Evolutionary conservation across 2,113 vertebrate genomes (phyloP).

Genomic region (Psephotus haematonotus): DNA sequence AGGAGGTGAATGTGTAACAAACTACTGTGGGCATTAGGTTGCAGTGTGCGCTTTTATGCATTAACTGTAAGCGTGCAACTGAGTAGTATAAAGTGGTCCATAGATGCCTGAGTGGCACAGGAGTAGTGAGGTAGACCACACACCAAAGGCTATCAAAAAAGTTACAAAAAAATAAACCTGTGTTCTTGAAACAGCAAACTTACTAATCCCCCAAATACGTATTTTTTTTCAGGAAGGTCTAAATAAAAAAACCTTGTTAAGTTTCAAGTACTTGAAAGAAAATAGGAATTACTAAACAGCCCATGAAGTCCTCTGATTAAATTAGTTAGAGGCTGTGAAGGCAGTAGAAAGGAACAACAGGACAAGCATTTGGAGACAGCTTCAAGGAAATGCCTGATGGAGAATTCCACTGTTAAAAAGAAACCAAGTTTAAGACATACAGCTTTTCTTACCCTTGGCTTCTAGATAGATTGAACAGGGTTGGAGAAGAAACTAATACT

Average conservation of each 20-base stretch:
- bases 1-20: not conserved
- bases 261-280: not conserved
- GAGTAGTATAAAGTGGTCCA: not conserved
- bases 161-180: not conserved
- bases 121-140: not conserved
- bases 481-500: not conserved
- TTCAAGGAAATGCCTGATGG: not conserved
- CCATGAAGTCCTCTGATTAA: not conserved
- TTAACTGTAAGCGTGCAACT: accelerated
- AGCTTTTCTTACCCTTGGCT: not conserved
- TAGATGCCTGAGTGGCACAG: not conserved
- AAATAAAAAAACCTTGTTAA: not conserved
- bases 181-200: not conserved
- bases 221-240: not conserved
- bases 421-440: not conserved
- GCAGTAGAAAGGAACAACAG: not conserved
- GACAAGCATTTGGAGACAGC: not conserved
- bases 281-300: not conserved
- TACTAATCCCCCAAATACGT: not conserved
- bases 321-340: not conserved
- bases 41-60: not conserved
- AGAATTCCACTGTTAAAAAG: not conserved
- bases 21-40: not conserved
- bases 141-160: not conserved
- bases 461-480: not conserved